These are phyloP conservation scores for Notospermus geniculatus DNA, from an alignment of 1,140 invertebrate species.

Conservation along the genomic window DNA sequence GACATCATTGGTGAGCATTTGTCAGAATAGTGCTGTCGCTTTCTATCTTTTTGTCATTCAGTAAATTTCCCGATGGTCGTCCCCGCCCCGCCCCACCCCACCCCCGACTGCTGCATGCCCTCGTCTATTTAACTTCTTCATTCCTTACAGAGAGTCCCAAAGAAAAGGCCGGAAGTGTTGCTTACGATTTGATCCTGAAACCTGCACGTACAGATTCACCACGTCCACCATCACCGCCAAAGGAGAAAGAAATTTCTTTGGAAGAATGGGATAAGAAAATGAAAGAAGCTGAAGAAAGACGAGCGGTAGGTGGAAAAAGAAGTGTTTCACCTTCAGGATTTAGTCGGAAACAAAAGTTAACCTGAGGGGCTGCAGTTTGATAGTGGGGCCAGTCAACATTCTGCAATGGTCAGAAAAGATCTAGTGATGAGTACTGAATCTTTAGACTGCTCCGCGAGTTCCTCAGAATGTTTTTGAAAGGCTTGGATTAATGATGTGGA, in stretches of 20 bases:
- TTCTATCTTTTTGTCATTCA: no score
- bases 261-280: constrained; percentile 88
- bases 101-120: background rate
- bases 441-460: no score
- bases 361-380: no score
- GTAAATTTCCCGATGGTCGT: background rate
- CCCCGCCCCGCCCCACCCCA: background rate
- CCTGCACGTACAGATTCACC: constrained; percentile 66
- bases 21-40: no score
- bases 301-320: constrained; percentile 65
- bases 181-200: constrained; percentile 89
- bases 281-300: constrained; percentile 84
- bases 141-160: constrained; percentile 28
- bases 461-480: no score
- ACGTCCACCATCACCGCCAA: constrained; percentile 31
- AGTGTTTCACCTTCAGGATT: constrained; percentile 61
- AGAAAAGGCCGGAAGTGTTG: constrained; percentile 68
- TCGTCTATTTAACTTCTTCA: background rate
- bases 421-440: no score
- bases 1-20: no score
- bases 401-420: no score
- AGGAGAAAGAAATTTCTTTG: constrained; percentile 65
- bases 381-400: no score
- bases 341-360: constrained; percentile 81
- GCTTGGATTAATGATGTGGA: no score